Evolutionary conservation across 2,888 invertebrate genomes (phyloP).

Genomic region (Chaitophorus viminalis): DNA sequence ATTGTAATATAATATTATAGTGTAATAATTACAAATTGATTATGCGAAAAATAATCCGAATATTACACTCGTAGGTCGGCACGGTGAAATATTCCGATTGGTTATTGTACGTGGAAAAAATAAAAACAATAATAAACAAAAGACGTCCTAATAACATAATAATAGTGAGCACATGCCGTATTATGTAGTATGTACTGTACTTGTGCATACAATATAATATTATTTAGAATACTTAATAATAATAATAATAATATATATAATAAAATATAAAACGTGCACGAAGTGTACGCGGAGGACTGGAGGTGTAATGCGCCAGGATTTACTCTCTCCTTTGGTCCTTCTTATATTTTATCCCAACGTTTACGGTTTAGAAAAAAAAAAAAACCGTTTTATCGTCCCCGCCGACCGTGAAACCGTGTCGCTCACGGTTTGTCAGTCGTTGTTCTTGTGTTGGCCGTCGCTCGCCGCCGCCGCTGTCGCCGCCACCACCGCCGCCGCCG

Average conservation of each 20-base stretch:
- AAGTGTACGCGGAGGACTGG: neutral
- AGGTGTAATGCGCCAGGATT: slow-evolving; percentile 3
- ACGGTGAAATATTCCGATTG: neutral
- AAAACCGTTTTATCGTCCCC: slow-evolving; percentile 28
- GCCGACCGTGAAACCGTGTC: slow-evolving; percentile 1
- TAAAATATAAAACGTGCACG: neutral
- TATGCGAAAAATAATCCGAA: neutral
- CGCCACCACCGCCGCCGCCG: neutral
- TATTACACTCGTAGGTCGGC: neutral
- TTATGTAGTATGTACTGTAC: too few species aligned
- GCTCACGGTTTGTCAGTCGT: slow-evolving; percentile 11
- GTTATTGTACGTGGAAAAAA: neutral
- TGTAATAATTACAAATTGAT: too few species aligned
- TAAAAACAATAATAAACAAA: neutral
- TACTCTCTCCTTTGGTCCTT: neutral
- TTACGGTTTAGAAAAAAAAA: neutral
- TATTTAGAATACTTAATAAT: slow-evolving; percentile 17
- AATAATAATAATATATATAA: neutral
- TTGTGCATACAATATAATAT: neutral
- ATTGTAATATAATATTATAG: too few species aligned
- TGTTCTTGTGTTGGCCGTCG: neutral
- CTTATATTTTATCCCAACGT: neutral
- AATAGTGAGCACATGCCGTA: slow-evolving; percentile 18
- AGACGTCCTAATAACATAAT: slow-evolving; percentile 27
- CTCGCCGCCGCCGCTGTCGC: neutral